These are phyloP conservation scores for Odontamblyopus lacepedii DNA, from an alignment of 2,797 vertebrate genomes.

Conservation along the genomic window DNA sequence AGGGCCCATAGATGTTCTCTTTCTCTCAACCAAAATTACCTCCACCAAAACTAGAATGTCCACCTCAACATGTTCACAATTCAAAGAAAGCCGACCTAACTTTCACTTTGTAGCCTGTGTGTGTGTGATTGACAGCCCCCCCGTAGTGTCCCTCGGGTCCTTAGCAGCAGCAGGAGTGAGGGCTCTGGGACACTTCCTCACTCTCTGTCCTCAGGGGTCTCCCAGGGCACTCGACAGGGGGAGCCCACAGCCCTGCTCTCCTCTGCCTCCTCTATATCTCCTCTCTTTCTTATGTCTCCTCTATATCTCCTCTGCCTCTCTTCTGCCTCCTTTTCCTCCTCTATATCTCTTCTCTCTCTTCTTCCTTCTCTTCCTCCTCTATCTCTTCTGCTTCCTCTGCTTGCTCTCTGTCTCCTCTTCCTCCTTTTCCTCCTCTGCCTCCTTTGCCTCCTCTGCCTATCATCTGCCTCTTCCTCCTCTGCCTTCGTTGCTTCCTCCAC, in stretches of 20 bases:
- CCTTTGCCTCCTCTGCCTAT: too few relatives aligned
- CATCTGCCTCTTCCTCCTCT: too few relatives aligned
- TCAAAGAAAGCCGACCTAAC: background rate
- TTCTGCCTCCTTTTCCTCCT: too few relatives aligned
- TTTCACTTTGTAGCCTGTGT: slow-evolving; percentile 2
- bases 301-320: too few relatives aligned
- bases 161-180: slow-evolving; percentile 1
- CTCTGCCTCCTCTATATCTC: background rate
- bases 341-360: too few relatives aligned
- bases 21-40: background rate
- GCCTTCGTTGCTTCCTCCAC: too few relatives aligned
- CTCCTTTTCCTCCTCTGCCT: too few relatives aligned
- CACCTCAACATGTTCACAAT: background rate
- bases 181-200: slow-evolving; percentile 3
- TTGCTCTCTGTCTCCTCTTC: too few relatives aligned
- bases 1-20: background rate
- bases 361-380: too few relatives aligned
- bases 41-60: background rate
- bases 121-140: slow-evolving; percentile 47
- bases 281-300: too few relatives aligned
- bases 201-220: slow-evolving; percentile 44
- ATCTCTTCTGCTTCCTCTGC: too few relatives aligned
- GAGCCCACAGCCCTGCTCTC: slow-evolving; percentile 23
- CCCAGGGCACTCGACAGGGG: slow-evolving; percentile 51
- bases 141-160: slow-evolving; percentile 13